phyloP scores from a whole-genome alignment of 2,888 invertebrate species.

The Elegia similella region DNA sequence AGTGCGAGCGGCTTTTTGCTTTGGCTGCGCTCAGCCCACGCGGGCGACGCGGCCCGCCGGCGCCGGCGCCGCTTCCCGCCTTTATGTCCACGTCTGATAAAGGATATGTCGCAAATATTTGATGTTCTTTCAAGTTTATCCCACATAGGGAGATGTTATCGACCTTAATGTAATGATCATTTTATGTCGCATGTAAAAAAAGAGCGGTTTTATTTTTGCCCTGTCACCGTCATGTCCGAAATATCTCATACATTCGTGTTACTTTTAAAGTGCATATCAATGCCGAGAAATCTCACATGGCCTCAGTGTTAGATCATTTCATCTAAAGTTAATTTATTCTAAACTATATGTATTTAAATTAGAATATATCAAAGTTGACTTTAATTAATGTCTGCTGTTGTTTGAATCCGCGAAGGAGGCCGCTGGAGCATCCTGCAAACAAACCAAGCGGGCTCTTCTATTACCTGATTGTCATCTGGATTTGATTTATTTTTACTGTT shows the following conservation, averaged over 20 bases:
- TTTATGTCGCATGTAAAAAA: neutral
- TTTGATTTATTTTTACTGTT: constrained; percentile 15
- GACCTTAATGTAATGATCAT: constrained; percentile 4
- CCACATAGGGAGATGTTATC: neutral
- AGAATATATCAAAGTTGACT: neutral
- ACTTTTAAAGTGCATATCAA: no score
- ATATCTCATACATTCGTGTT: no score
- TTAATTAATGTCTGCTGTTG: neutral
- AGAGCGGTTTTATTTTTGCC: neutral
- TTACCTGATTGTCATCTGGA: constrained; percentile 52
- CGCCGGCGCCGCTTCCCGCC: constrained; percentile 53
- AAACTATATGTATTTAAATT: neutral
- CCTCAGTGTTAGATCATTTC: no score
- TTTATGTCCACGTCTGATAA: constrained; percentile 52
- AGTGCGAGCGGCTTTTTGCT: constrained; percentile 68
- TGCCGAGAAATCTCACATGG: no score
- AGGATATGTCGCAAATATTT: constrained; percentile 68
- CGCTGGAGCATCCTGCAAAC: constrained; percentile 57
- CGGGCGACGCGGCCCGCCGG: constrained; percentile 54
- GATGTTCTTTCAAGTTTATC: constrained; percentile 40
- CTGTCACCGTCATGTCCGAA: neutral
- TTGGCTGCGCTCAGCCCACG: constrained; percentile 64
- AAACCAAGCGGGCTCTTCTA: constrained; percentile 41
- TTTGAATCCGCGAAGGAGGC: constrained; percentile 26
- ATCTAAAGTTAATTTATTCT: no score